Conservation (phyloP, 2,113 vertebrate genomes). For the Lagopus leucura region DNA sequence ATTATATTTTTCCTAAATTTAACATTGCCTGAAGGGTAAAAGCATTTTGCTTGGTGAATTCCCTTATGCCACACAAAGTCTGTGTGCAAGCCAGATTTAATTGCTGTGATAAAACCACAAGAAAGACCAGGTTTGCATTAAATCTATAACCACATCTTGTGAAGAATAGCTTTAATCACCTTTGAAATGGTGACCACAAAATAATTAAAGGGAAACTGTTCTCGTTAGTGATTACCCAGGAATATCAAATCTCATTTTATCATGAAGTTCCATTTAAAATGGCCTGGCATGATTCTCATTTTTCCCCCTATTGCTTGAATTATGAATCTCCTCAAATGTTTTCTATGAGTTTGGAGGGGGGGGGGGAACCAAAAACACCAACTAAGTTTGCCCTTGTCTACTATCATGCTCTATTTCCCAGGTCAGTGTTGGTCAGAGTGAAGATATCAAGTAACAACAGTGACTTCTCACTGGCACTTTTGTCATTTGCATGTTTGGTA, state of each 20-base stretch:
- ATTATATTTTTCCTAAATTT: conserved; percentile 95
- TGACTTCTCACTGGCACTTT: background rate
- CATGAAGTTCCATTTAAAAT: conserved; percentile 73
- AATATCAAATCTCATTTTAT: conserved; percentile 83
- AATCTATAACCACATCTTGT: conserved; percentile 90
- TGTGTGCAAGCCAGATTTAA: conserved; percentile 90
- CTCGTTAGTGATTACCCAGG: conserved; percentile 81
- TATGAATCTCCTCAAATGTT: conserved; percentile 45
- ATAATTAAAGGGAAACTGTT: conserved; percentile 96
- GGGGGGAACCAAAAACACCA: no score
- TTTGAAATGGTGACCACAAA: conserved; percentile 92
- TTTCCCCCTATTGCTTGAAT: conserved; percentile 28
- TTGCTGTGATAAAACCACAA: conserved; percentile 95
- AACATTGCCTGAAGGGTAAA: conserved; percentile 89
- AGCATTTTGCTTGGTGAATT: conserved; percentile 83
- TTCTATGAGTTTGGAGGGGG: background rate
- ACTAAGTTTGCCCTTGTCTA: background rate
- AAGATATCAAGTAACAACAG: background rate
- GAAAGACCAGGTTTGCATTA: conserved; percentile 95
- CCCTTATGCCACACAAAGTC: conserved; percentile 94
- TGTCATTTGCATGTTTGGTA: background rate
- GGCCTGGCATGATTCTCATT: conserved; percentile 53
- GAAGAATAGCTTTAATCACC: conserved; percentile 91
- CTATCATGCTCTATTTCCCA: background rate
- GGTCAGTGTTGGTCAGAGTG: background rate